These are phyloP conservation scores for Trichechus manatus DNA, from an alignment of 2,113 vertebrate genomes.

Conservation along the genomic window DNA sequence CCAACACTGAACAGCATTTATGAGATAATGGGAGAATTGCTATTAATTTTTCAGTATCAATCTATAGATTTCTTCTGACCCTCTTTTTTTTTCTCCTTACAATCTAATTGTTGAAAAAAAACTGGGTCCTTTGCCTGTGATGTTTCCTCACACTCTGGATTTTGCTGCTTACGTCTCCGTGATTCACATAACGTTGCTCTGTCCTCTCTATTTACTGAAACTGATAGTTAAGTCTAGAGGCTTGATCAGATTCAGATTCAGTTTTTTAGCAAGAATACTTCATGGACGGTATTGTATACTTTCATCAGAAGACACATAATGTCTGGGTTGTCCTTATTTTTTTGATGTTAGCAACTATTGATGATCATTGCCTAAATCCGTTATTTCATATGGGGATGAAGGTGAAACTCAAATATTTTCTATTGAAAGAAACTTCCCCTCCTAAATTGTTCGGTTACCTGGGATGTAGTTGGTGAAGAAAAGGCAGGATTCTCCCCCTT, in stretches of 20 bases:
- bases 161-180: neutral
- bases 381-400: neutral
- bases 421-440: neutral
- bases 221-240: neutral
- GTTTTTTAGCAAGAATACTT: neutral
- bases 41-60: neutral
- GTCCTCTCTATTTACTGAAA: slow-evolving; percentile 6
- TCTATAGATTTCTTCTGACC: neutral
- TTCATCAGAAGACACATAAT: neutral
- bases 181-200: neutral
- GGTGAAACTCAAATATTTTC: neutral
- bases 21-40: too few relatives aligned
- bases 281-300: neutral
- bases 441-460: neutral
- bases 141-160: neutral
- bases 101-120: neutral
- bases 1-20: too few relatives aligned
- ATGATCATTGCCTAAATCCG: neutral
- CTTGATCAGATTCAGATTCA: slow-evolving; percentile 10
- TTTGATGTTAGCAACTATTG: neutral
- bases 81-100: neutral
- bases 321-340: neutral
- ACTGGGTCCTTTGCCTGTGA: neutral
- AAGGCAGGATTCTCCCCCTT: neutral
- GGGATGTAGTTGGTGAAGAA: neutral